A percentile compares a stretch with the other conserved stretches of the same genome.
These are phyloP conservation scores for Andinoacara biseriatus DNA, from an alignment of 2,113 vertebrate species.

Conservation along the genomic window DNA sequence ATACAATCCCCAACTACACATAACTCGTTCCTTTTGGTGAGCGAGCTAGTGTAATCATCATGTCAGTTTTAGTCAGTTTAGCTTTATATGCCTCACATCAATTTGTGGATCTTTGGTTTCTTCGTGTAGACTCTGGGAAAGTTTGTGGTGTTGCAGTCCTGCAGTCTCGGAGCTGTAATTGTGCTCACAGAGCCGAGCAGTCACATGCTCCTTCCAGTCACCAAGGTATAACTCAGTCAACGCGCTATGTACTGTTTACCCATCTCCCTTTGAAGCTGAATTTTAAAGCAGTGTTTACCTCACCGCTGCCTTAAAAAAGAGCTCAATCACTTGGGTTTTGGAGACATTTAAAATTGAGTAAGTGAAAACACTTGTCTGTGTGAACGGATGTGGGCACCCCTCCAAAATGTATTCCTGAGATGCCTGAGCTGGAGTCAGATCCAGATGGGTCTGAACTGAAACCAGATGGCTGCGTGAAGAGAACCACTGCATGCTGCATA, in stretches of 20 bases:
- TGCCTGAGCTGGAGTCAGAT: slow-evolving; percentile 81
- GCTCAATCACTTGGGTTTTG: slow-evolving; percentile 66
- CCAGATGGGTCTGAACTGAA: slow-evolving; percentile 85
- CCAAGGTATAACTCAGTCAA: slow-evolving; percentile 34
- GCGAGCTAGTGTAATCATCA: slow-evolving; percentile 21
- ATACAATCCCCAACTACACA: slow-evolving; percentile 35
- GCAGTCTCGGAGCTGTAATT: slow-evolving; percentile 7
- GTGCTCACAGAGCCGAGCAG: not conserved
- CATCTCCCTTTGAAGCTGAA: slow-evolving; percentile 41
- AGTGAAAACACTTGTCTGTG: slow-evolving; percentile 84
- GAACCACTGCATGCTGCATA: slow-evolving; percentile 57
- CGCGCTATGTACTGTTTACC: slow-evolving; percentile 9
- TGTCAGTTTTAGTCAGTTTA: slow-evolving; percentile 38
- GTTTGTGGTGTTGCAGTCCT: slow-evolving; percentile 41
- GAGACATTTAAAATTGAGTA: slow-evolving; percentile 81
- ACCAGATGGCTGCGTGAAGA: slow-evolving; percentile 80
- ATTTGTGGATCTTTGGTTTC: slow-evolving; percentile 27
- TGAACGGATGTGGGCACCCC: slow-evolving; percentile 83
- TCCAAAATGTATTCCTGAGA: slow-evolving; percentile 85
- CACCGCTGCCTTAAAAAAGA: slow-evolving; percentile 43
- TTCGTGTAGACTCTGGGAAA: slow-evolving; percentile 29
- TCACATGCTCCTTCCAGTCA: slow-evolving; percentile 15
- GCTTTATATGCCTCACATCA: slow-evolving; percentile 42
- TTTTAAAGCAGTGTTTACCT: slow-evolving; percentile 43
- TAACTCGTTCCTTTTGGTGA: slow-evolving; percentile 30